phyloP scores from a whole-genome alignment of 2,113 vertebrate species.

The Cinclus mexicanus region DNA sequence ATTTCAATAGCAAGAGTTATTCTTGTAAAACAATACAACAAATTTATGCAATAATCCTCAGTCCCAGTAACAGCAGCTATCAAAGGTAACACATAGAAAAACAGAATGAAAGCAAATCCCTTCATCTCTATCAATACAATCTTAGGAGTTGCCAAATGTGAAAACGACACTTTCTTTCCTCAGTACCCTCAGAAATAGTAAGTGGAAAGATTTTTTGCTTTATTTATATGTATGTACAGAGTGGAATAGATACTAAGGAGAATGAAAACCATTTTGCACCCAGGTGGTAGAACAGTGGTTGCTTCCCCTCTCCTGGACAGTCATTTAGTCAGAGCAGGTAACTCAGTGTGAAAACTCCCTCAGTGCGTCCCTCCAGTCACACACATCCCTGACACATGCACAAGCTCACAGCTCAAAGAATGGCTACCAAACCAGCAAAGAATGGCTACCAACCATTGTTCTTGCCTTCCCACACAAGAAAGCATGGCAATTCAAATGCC shows the following conservation, averaged over 20 bases:
- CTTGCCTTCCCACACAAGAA: not conserved
- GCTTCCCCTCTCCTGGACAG: not conserved
- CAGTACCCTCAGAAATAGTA: not conserved
- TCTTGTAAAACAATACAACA: not conserved
- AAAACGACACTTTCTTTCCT: not conserved
- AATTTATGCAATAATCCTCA: not conserved
- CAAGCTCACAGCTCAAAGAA: not conserved
- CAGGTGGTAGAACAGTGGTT: not conserved
- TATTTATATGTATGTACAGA: not conserved
- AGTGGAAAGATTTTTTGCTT: not conserved
- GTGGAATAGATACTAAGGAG: not conserved
- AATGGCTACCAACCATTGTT: not conserved
- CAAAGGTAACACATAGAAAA: not conserved
- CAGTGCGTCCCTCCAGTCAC: not conserved
- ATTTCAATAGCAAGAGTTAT: not conserved
- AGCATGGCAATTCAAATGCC: not conserved
- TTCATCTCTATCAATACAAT: not conserved
- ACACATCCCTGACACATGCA: not conserved
- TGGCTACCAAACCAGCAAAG: not conserved
- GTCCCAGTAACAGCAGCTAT: not conserved
- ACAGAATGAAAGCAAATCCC: not conserved
- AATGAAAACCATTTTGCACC: not conserved
- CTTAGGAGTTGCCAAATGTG: not conserved
- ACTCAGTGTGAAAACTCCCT: not conserved
- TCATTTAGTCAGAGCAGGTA: not conserved